phyloP scores from a whole-genome alignment of 1,140 invertebrate species.

The Saxidomus purpurata region DNA sequence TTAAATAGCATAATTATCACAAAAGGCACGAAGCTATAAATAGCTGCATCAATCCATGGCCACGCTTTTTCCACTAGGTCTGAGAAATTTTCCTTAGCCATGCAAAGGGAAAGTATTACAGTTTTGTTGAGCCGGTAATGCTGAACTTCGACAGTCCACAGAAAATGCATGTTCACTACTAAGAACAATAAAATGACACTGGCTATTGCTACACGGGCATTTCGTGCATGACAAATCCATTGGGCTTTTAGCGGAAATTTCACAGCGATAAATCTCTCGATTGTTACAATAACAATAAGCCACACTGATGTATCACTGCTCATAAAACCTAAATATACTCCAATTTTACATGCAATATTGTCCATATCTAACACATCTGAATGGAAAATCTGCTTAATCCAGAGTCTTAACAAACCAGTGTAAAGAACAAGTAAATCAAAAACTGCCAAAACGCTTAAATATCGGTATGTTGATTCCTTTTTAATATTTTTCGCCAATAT shows the following conservation, averaged over 20 bases:
- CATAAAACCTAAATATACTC: slow-evolving; percentile 78
- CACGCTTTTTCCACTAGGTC: slow-evolving; percentile 78
- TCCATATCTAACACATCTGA: slow-evolving; percentile 70
- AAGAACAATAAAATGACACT: slow-evolving; percentile 69
- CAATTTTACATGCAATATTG: slow-evolving; percentile 80
- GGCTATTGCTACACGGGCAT: slow-evolving; percentile 72
- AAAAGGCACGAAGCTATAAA: no score
- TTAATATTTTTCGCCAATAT: slow-evolving; percentile 72
- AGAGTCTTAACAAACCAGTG: slow-evolving; percentile 81
- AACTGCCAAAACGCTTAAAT: slow-evolving; percentile 79
- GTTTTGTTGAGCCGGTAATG: neutral
- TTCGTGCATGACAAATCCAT: slow-evolving; percentile 77
- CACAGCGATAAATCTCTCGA: slow-evolving; percentile 84
- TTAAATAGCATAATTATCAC: slow-evolving; percentile 81
- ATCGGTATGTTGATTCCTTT: slow-evolving; percentile 81
- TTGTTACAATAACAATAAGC: slow-evolving; percentile 85
- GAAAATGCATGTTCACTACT: slow-evolving; percentile 78
- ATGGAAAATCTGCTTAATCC: slow-evolving; percentile 79
- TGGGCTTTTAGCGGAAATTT: slow-evolving; percentile 81
- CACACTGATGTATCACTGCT: no score
- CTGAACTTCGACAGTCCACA: slow-evolving; percentile 76
- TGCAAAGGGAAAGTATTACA: slow-evolving; percentile 52
- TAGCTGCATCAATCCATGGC: slow-evolving; percentile 85
- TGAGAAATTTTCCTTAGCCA: slow-evolving; percentile 64
- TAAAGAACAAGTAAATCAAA: slow-evolving; percentile 79